Conservation (phyloP, 2,888 invertebrate genomes). For the Neelides folsomi region DNA sequence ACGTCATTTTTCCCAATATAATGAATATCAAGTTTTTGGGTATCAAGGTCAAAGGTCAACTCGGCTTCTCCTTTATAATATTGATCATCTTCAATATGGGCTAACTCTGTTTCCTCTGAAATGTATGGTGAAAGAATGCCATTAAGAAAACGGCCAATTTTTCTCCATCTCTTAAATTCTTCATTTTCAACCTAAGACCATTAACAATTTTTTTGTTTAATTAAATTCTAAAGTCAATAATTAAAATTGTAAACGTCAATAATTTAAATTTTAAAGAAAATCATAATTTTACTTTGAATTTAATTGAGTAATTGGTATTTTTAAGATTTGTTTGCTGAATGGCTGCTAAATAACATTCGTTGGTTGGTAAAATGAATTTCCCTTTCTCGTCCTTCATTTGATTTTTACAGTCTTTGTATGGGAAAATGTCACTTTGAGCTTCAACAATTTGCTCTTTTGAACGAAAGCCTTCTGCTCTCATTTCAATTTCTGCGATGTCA, state of each 20-base stretch:
- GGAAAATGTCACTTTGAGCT: slow-evolving; percentile 5
- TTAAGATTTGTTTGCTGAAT: slow-evolving; percentile 25
- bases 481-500: slow-evolving; percentile 15
- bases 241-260: too few species aligned
- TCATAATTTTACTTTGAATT: slow-evolving; percentile 18
- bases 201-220: too few species aligned
- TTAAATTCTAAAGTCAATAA: too few species aligned
- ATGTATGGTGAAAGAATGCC: slow-evolving; percentile 14
- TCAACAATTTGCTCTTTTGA: slow-evolving; percentile 20
- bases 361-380: slow-evolving; percentile 22
- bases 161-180: slow-evolving; percentile 13
- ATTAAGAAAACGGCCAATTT: slow-evolving; percentile 8
- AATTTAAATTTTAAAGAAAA: neutral
- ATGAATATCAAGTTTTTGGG: slow-evolving; percentile 21
- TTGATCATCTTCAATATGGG: slow-evolving; percentile 14
- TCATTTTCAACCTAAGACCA: slow-evolving; percentile 7
- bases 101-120: slow-evolving; percentile 21
- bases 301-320: slow-evolving; percentile 15
- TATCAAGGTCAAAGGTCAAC: too few species aligned
- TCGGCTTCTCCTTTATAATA: too few species aligned
- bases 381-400: slow-evolving; percentile 18
- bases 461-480: slow-evolving; percentile 17
- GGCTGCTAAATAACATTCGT: slow-evolving; percentile 15
- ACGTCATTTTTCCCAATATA: slow-evolving; percentile 13
- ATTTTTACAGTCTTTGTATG: slow-evolving; percentile 19